Evolutionary conservation across 2,888 invertebrate species (phyloP).

Genomic region (Monochamus alternatus): DNA sequence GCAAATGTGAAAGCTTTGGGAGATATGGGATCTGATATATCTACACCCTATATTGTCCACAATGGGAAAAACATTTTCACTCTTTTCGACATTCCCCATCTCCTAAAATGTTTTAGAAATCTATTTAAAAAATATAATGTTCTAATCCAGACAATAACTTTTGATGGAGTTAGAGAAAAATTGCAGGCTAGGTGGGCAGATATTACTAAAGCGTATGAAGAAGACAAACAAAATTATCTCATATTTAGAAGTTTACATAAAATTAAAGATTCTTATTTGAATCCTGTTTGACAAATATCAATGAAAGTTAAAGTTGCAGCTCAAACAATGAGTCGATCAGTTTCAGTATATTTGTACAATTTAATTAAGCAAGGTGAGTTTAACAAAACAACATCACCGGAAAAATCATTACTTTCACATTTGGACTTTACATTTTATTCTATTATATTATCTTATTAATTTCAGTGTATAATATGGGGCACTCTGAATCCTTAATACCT

Average conservation of each 20-base stretch:
- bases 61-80: conserved; percentile 38
- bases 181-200: conserved; percentile 14
- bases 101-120: conserved; percentile 37
- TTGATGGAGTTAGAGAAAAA: background rate
- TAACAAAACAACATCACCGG: background rate
- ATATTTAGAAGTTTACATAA: conserved; percentile 4
- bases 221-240: background rate
- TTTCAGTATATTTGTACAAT: conserved; percentile 18
- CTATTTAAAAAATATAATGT: conserved; percentile 35
- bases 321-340: conserved; percentile 32
- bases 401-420: no score
- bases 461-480: no score
- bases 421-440: background rate
- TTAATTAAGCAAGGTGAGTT: conserved; percentile 22
- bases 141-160: background rate
- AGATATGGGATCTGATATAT: conserved; percentile 30
- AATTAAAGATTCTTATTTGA: conserved; percentile 14
- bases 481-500: no score
- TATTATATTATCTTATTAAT: background rate
- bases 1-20: conserved; percentile 46
- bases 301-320: conserved; percentile 32
- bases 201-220: background rate
- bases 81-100: conserved; percentile 40
- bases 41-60: conserved; percentile 28
- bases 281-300: conserved; percentile 2